phyloP scores from a whole-genome alignment of 2,888 invertebrate genomes.

The Nomada lathburiana region DNA sequence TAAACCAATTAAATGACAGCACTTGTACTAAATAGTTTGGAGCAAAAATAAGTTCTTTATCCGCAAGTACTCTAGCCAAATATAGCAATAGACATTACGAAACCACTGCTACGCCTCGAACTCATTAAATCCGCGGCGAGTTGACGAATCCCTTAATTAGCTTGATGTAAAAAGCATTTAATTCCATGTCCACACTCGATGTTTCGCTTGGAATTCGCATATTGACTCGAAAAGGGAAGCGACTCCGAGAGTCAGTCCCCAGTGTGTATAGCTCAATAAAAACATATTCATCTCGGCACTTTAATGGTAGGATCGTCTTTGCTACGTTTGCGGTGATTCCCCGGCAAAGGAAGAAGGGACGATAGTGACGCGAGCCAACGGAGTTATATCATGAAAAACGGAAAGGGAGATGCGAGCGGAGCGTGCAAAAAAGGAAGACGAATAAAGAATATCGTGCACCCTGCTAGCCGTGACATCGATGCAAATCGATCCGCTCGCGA shows the following conservation, averaged over 20 bases:
- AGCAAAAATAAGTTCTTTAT: neutral
- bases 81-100: neutral
- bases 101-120: neutral
- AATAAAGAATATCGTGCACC: conserved; percentile 44
- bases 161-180: conserved; percentile 1
- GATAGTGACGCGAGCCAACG: conserved; percentile 8
- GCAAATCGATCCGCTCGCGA: conserved; percentile 63
- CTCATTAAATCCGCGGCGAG: conserved; percentile 1
- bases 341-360: conserved; percentile 16
- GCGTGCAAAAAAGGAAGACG: conserved; percentile 24
- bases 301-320: conserved; percentile 22
- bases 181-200: conserved; percentile 18
- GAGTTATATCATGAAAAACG: conserved; percentile 28
- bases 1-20: too few relatives aligned
- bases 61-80: neutral
- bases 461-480: conserved; percentile 50
- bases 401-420: neutral
- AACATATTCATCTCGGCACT: conserved; percentile 34
- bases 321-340: conserved; percentile 21
- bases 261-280: conserved; percentile 31
- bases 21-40: neutral
- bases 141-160: conserved; percentile 21
- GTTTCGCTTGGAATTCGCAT: conserved; percentile 22
- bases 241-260: neutral
- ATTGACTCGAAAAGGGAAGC: conserved; percentile 33